Evolutionary conservation across 1,140 invertebrate species (phyloP).

Genomic region (Potamilus streckersoni): DNA sequence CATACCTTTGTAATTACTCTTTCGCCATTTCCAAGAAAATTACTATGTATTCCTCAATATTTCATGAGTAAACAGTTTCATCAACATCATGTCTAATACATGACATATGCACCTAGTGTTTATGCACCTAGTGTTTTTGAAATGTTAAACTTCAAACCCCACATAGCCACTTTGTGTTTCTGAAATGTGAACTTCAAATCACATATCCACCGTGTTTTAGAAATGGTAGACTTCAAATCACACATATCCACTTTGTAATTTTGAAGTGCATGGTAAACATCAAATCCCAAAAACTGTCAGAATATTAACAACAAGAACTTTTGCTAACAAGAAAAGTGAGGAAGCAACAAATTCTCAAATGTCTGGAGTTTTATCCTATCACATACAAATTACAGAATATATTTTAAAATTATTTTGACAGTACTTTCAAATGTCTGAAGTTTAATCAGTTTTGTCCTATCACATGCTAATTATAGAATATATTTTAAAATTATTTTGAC

Average conservation of each 20-base stretch:
- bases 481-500: not conserved
- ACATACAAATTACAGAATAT: not conserved
- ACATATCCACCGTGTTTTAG: not conserved
- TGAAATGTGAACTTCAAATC: not conserved
- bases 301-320: conserved; percentile 8
- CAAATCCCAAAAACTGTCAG: conserved; percentile 3
- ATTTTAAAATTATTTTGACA: not conserved
- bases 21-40: too few relatives aligned
- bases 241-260: conserved; percentile 9
- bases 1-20: too few relatives aligned
- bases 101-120: not conserved
- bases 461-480: not conserved
- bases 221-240: not conserved
- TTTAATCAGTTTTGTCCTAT: not conserved
- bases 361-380: not conserved
- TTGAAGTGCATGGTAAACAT: conserved; percentile 6
- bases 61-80: too few relatives aligned
- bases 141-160: not conserved
- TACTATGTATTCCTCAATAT: too few relatives aligned
- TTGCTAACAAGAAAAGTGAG: not conserved
- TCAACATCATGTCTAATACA: too few relatives aligned
- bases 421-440: conserved; percentile 10
- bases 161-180: conserved; percentile 6
- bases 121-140: not conserved
- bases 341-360: conserved; percentile 1